Percentiles rank a stretch among this genome's conserved stretches.
phyloP scores from a whole-genome alignment of 2,797 vertebrate species.

The Sebastes alutus region DNA sequence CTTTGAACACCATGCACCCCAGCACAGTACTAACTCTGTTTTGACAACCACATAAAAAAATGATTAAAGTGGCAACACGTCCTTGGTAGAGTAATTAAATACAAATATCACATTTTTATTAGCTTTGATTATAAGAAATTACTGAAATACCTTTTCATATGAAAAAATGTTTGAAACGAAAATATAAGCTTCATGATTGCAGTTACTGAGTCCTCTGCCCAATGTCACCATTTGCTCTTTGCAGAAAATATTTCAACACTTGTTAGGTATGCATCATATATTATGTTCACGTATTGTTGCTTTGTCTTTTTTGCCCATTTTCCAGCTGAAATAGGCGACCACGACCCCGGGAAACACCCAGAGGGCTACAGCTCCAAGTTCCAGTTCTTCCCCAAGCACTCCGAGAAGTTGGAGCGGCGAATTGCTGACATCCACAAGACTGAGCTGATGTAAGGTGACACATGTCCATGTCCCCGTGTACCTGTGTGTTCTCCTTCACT shows the following conservation, averaged over 20 bases:
- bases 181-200: background rate
- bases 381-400: slow-evolving; percentile 99
- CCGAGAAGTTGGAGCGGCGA: slow-evolving; percentile 94
- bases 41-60: background rate
- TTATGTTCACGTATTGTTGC: background rate
- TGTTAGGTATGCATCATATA: background rate
- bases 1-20: background rate
- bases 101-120: background rate
- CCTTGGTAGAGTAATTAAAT: background rate
- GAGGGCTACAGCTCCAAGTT: slow-evolving; percentile 99
- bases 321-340: slow-evolving; percentile 96
- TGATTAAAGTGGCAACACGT: background rate
- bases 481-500: background rate
- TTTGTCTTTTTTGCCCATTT: background rate
- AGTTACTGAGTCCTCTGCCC: background rate
- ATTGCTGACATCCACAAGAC: slow-evolving; percentile 97
- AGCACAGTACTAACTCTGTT: background rate
- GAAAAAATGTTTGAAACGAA: background rate
- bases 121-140: background rate
- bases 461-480: background rate
- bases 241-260: background rate
- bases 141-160: background rate
- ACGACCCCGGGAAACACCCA: slow-evolving; percentile 96
- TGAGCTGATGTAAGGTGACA: slow-evolving; percentile 90
- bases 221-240: background rate